These are phyloP conservation scores for Parasteatoda tepidariorum DNA, from an alignment of 1,140 invertebrate genomes.

Conservation along the genomic window DNA sequence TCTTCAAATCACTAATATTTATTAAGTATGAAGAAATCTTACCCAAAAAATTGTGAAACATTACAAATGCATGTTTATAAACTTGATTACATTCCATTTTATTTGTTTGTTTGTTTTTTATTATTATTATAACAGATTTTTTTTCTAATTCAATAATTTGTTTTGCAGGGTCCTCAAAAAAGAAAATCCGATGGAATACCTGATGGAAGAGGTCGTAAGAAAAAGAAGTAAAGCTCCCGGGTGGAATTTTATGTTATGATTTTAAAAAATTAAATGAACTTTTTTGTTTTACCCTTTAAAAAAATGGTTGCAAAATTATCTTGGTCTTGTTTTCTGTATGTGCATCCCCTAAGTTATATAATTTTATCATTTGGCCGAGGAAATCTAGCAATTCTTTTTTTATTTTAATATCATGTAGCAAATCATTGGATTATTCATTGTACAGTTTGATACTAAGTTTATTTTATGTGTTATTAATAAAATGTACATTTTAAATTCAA, in stretches of 20 bases:
- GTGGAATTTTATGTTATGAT: background rate
- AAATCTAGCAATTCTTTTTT: background rate
- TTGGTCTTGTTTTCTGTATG: background rate
- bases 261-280: background rate
- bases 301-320: background rate
- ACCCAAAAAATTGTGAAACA: too few relatives aligned
- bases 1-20: too few relatives aligned
- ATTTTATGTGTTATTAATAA: slow-evolving; percentile 44
- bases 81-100: too few relatives aligned
- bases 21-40: too few relatives aligned
- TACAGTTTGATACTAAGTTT: slow-evolving; percentile 52
- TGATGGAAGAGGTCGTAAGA: slow-evolving; percentile 60
- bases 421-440: slow-evolving; percentile 27
- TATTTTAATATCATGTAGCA: slow-evolving; percentile 14
- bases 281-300: too few relatives aligned
- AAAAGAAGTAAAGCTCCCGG: slow-evolving; percentile 42
- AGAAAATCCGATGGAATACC: slow-evolving; percentile 61
- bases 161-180: slow-evolving; percentile 61
- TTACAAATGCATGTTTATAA: too few relatives aligned
- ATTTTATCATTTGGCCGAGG: slow-evolving; percentile 23
- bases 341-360: slow-evolving; percentile 10
- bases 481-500: slow-evolving; percentile 31
- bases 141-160: too few relatives aligned
- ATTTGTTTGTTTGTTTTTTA: too few relatives aligned
- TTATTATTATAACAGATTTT: too few relatives aligned